A percentile compares a stretch with the other conserved stretches of the same genome.
These are phyloP conservation scores for Zosterops pallidus DNA, from an alignment of 2,113 vertebrate genomes.

Conservation along the genomic window DNA sequence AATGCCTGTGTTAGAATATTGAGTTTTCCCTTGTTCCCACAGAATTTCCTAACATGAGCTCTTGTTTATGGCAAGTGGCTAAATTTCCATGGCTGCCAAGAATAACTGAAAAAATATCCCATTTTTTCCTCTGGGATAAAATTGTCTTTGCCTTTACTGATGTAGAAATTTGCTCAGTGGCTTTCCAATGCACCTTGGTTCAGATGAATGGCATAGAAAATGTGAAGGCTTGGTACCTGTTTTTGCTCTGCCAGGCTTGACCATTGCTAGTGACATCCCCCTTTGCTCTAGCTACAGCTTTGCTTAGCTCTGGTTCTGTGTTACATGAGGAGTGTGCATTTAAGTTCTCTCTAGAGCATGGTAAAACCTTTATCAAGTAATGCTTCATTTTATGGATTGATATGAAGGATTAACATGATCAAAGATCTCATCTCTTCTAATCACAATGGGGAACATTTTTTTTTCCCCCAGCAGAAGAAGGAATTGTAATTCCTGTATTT, in stretches of 20 bases:
- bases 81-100: not conserved
- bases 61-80: not conserved
- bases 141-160: not conserved
- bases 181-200: not conserved
- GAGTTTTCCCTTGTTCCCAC: not conserved
- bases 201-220: not conserved
- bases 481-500: not conserved
- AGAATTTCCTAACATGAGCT: not conserved
- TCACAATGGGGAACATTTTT: not conserved
- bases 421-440: not conserved
- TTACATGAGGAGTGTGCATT: not conserved
- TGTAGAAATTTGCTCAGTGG: accelerated
- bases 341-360: not conserved
- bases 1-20: not conserved
- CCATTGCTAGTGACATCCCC: not conserved
- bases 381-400: not conserved
- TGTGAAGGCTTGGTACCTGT: not conserved
- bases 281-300: not conserved
- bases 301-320: not conserved
- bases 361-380: not conserved
- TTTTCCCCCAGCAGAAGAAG: not conserved
- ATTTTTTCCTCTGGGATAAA: not conserved
- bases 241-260: not conserved
- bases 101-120: not conserved
- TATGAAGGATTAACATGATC: not conserved